Evolutionary conservation across 2,797 vertebrate genomes (phyloP).

Genomic region (Neosalanx taihuensis): DNA sequence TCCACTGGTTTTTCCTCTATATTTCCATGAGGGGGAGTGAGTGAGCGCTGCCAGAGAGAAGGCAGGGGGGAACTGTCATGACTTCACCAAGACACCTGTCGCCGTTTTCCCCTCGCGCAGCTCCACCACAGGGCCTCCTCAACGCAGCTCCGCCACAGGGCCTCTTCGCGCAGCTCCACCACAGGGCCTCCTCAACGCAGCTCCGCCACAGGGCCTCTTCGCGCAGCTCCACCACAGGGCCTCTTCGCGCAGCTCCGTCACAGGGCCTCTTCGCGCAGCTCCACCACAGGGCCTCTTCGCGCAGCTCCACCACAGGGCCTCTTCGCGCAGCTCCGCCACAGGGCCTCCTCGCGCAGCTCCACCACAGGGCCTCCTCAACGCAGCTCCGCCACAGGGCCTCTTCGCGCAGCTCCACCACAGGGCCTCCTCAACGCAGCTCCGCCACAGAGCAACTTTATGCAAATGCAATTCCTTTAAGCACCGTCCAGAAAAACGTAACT

Average conservation of each 20-base stretch:
- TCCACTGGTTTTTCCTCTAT: slow-evolving; percentile 30
- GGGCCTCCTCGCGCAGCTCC: too few relatives aligned
- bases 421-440: not conserved
- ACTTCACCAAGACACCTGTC: not conserved
- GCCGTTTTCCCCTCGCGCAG: not conserved
- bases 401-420: not conserved
- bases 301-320: slow-evolving; percentile 33
- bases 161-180: slow-evolving; percentile 62
- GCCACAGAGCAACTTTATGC: not conserved
- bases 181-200: slow-evolving; percentile 55
- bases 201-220: slow-evolving; percentile 55
- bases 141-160: slow-evolving; percentile 41
- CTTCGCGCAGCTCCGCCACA: slow-evolving; percentile 18
- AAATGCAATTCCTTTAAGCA: too few relatives aligned
- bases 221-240: slow-evolving; percentile 36
- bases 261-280: slow-evolving; percentile 33
- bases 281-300: slow-evolving; percentile 33
- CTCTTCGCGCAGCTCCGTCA: slow-evolving; percentile 51
- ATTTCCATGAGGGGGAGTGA: slow-evolving; percentile 15
- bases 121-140: slow-evolving; percentile 44
- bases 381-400: slow-evolving; percentile 5
- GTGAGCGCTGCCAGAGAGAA: not conserved
- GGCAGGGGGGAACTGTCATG: not conserved
- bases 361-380: slow-evolving; percentile 21
- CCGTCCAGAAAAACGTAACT: not conserved